A percentile compares a stretch with the other conserved stretches of the same genome.
phyloP scores from a whole-genome alignment of 2,797 vertebrate genomes.

The Schizopygopsis pylzovi region DNA sequence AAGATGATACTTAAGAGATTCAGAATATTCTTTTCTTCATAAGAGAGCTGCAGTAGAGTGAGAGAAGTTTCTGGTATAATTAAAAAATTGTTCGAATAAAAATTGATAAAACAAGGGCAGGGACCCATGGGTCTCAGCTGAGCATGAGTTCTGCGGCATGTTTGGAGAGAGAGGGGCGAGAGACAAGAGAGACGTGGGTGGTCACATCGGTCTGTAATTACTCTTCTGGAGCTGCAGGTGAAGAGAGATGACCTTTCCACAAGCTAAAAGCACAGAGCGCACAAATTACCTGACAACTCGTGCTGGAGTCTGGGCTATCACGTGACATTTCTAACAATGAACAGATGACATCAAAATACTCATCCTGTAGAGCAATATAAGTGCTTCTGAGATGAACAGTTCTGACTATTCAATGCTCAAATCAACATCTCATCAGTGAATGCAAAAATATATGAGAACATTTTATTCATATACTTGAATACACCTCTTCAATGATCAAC shows the following conservation, averaged over 20 bases:
- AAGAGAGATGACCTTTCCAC: constrained; percentile 64
- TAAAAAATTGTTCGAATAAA: neutral
- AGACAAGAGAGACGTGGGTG: constrained; percentile 26
- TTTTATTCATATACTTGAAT: neutral
- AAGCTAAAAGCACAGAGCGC: constrained; percentile 18
- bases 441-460: neutral
- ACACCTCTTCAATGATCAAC: neutral
- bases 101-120: constrained; percentile 4
- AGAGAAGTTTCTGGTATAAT: neutral
- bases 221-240: constrained; percentile 62
- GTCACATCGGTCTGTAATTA: constrained; percentile 61
- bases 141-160: constrained; percentile 3
- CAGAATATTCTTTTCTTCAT: neutral
- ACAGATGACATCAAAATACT: constrained; percentile 8
- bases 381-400: neutral
- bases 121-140: constrained; percentile 14
- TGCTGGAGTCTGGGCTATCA: constrained; percentile 16
- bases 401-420: neutral
- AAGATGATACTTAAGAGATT: neutral
- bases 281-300: constrained; percentile 27
- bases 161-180: neutral
- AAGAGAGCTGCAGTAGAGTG: neutral
- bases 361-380: neutral
- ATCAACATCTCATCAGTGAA: neutral
- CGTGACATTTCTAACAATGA: neutral